Evolutionary conservation across 2,888 invertebrate species (phyloP).

Genomic region (Euproctis similis): DNA sequence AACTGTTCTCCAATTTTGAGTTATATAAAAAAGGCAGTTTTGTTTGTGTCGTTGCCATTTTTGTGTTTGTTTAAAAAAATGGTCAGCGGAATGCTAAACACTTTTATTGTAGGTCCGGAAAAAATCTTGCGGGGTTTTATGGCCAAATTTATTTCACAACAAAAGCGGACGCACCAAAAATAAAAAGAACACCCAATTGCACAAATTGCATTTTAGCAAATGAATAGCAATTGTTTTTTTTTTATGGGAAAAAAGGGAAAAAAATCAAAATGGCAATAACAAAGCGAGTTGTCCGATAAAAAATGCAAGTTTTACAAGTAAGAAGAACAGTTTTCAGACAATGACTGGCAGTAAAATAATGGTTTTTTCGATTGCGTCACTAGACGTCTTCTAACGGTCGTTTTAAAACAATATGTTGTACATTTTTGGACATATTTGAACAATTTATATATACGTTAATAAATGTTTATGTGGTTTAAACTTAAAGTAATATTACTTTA

Average conservation of each 20-base stretch:
- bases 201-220: conserved; percentile 52
- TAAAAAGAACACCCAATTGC: conserved; percentile 57
- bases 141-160: conserved; percentile 35
- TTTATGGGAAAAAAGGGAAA: no score
- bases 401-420: no score
- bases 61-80: conserved; percentile 34
- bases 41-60: conserved; percentile 36
- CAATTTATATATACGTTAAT: no score
- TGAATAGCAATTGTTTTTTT: conserved; percentile 26
- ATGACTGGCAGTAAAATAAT: conserved; percentile 11
- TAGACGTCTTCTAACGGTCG: conserved; percentile 10
- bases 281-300: conserved; percentile 26
- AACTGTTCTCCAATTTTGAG: conserved; percentile 42
- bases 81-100: conserved; percentile 29
- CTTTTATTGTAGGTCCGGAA: conserved; percentile 34
- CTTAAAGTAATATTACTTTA: no score
- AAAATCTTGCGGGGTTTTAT: conserved; percentile 35
- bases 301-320: conserved; percentile 41
- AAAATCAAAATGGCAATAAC: conserved; percentile 12
- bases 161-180: conserved; percentile 46
- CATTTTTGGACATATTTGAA: no score
- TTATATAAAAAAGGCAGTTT: conserved; percentile 48
- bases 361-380: conserved; percentile 16
- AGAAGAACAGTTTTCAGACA: conserved; percentile 19
- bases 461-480: no score